phyloP scores from a whole-genome alignment of 1,140 invertebrate species.

The Plutomurus gul region DNA sequence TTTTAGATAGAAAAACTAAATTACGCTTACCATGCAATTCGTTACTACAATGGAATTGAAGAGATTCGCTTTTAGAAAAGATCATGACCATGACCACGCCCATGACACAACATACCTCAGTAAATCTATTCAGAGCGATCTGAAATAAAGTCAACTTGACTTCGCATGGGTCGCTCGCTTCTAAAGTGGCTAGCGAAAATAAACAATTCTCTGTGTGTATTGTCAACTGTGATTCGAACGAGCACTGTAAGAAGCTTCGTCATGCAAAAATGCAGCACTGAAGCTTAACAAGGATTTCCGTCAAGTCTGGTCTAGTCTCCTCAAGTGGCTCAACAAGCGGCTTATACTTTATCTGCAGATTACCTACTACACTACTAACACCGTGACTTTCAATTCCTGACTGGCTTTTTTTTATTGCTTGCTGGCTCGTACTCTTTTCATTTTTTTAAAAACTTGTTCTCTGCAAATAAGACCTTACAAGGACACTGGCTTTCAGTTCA shows the following conservation, averaged over 20 bases:
- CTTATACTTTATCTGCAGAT: background rate
- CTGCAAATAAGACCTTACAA: background rate
- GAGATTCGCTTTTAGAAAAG: background rate
- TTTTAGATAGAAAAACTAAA: background rate
- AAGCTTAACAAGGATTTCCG: conserved; percentile 9
- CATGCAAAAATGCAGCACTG: background rate
- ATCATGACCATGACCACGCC: conserved; percentile 11
- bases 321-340: too few relatives aligned
- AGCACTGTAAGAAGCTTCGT: conserved; percentile 2
- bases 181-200: too few relatives aligned
- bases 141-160: background rate
- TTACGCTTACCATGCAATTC: background rate
- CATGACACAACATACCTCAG: background rate
- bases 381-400: background rate
- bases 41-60: background rate
- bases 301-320: too few relatives aligned
- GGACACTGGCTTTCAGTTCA: background rate
- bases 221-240: too few relatives aligned
- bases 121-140: background rate
- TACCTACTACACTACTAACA: background rate
- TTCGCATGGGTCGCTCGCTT: background rate
- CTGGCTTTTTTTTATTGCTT: too few relatives aligned
- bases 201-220: too few relatives aligned
- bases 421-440: background rate
- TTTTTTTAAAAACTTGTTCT: background rate